Conservation (phyloP, 1,140 invertebrate species). For the Drosophila equinoxialis region DNA sequence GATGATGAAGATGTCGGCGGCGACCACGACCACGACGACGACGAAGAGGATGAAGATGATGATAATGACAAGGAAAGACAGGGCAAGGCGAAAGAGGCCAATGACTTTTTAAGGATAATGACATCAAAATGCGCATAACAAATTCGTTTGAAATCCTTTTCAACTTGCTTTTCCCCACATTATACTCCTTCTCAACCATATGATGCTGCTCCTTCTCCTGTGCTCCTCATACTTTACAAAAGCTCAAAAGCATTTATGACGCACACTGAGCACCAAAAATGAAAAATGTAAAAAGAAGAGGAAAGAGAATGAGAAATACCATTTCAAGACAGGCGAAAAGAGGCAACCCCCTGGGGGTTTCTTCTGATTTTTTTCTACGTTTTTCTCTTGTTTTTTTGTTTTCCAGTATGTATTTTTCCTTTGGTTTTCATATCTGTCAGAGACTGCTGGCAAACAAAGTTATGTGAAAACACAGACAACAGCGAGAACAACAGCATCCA, state of each 20-base stretch:
- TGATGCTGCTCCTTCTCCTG: background rate
- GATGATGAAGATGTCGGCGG: constrained; percentile 1
- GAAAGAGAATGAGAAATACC: background rate
- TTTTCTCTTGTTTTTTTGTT: constrained; percentile 12
- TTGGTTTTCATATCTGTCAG: constrained; percentile 11
- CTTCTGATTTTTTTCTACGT: background rate
- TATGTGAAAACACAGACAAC: constrained; percentile 8
- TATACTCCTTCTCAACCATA: background rate
- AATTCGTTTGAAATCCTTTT: constrained; percentile 72
- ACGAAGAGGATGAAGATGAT: constrained; percentile 17
- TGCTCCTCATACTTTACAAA: background rate
- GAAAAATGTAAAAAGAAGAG: background rate
- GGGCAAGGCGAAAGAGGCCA: constrained; percentile 37
- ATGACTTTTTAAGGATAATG: constrained; percentile 69
- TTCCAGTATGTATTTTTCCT: background rate
- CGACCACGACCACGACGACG: background rate
- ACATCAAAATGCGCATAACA: constrained; percentile 73
- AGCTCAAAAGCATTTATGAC: constrained; percentile 31
- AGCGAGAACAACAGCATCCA: constrained; percentile 20
- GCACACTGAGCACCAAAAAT: constrained; percentile 8
- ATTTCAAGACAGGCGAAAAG: constrained; percentile 29
- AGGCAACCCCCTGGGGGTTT: constrained; percentile 14
- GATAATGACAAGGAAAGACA: constrained; percentile 29
- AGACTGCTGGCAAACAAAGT: constrained; percentile 22
- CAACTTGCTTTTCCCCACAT: constrained; percentile 54